Evolutionary conservation across 2,888 invertebrate genomes (phyloP).

Genomic region (Chydorus sphaericus): DNA sequence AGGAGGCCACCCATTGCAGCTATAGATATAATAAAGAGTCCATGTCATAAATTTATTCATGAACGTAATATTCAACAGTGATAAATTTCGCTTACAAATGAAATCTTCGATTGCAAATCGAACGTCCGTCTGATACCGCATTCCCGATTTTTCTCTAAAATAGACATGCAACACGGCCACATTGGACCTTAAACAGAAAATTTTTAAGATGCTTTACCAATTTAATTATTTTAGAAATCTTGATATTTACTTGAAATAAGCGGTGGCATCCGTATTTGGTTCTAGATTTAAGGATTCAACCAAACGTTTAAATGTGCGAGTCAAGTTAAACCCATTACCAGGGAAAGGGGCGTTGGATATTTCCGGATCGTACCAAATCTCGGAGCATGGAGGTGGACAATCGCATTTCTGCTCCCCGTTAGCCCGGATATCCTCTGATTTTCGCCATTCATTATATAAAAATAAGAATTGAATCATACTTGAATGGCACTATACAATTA

Average conservation of each 20-base stretch:
- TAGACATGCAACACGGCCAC: constrained; percentile 12
- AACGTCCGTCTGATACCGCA: constrained; percentile 8
- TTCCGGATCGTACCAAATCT: constrained; percentile 48
- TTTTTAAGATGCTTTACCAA: neutral
- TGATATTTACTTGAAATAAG: neutral
- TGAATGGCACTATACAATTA: too few relatives aligned
- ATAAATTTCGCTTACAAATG: constrained; percentile 4
- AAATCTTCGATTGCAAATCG: constrained; percentile 14
- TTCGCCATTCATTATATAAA: too few relatives aligned
- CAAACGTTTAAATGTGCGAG: constrained; percentile 2
- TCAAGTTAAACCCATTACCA: constrained; percentile 10
- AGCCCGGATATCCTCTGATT: constrained; percentile 3
- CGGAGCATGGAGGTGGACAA: constrained; percentile 63
- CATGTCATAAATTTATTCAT: neutral
- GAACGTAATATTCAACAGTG: neutral
- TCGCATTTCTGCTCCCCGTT: constrained; percentile 30
- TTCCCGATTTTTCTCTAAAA: constrained; percentile 1
- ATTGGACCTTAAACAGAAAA: neutral
- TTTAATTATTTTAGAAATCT: neutral
- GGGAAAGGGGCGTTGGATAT: constrained; percentile 43
- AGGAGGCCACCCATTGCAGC: neutral
- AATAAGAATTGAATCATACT: too few relatives aligned
- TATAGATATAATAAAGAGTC: neutral
- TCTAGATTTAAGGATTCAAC: neutral
- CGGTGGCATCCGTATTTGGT: neutral